phyloP scores from a whole-genome alignment of 2,888 invertebrate species.

The Monoplex corrugatus region DNA sequence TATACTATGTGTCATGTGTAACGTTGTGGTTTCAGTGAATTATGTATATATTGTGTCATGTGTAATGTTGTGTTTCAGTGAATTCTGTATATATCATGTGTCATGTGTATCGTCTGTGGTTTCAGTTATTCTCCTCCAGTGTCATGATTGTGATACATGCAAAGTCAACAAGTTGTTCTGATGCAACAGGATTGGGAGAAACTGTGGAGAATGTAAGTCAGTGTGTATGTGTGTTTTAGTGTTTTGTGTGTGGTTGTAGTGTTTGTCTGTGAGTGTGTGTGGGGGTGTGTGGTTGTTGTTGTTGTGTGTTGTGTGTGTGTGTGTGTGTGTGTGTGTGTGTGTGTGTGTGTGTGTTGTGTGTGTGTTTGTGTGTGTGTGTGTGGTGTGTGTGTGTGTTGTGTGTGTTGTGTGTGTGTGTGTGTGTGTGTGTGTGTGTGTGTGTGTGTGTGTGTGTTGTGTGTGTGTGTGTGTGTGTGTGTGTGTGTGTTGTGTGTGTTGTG shows the following conservation, averaged over 20 bases:
- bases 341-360: no score
- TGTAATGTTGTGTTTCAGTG: no score
- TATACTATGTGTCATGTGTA: no score
- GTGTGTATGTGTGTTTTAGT: constrained; percentile 7
- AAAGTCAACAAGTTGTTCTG: constrained; percentile 89
- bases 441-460: neutral
- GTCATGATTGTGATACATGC: constrained; percentile 91
- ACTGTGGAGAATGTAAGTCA: constrained; percentile 90
- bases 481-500: neutral
- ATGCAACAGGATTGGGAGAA: constrained; percentile 96
- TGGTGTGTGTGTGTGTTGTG: constrained; percentile 1
- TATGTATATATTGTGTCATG: no score
- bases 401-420: neutral
- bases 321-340: neutral
- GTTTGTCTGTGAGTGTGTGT: constrained; percentile 12
- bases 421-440: constrained; percentile 1
- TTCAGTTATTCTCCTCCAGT: constrained; percentile 88
- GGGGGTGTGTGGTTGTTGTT: neutral
- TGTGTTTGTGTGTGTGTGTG: neutral
- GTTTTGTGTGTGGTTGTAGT: constrained; percentile 18
- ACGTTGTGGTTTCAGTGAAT: no score
- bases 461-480: neutral
- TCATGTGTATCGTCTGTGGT: no score
- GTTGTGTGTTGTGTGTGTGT: neutral
- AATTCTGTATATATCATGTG: no score